phyloP scores from a whole-genome alignment of 1,140 invertebrate genomes.

The Acyrthosiphon pisum region DNA sequence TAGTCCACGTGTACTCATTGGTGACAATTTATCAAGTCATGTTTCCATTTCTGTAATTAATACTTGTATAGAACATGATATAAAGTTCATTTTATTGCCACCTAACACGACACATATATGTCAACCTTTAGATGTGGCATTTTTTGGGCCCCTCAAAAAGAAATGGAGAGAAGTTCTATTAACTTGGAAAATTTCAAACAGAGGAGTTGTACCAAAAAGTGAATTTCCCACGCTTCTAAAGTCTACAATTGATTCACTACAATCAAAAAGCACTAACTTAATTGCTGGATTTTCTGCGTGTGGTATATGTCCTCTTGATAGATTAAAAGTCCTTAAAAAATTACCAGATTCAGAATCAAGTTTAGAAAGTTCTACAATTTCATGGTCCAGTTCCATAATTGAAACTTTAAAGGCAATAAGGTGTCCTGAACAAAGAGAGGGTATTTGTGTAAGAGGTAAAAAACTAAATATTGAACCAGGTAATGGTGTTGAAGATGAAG shows the following conservation, averaged over 20 bases:
- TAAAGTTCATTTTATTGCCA: not conserved
- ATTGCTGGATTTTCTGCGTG: not conserved
- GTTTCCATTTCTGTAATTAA: not conserved
- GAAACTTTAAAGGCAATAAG: not conserved
- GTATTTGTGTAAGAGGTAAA: not conserved
- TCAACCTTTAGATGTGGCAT: not conserved
- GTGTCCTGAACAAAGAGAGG: not conserved
- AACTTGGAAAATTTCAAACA: not conserved
- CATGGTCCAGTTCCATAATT: not conserved
- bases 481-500: constrained; percentile 36
- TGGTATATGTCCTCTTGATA: constrained; percentile 13
- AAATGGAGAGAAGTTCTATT: constrained; percentile 44
- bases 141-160: not conserved
- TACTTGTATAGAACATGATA: not conserved
- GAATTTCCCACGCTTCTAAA: not conserved
- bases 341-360: not conserved
- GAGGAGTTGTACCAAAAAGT: not conserved
- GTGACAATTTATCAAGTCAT: constrained; percentile 62
- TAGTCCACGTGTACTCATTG: constrained; percentile 59
- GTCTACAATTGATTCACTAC: not conserved
- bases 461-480: constrained; percentile 48
- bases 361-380: constrained; percentile 26
- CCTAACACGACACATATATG: not conserved
- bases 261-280: not conserved
- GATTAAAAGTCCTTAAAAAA: not conserved